Percentiles rank a stretch among this genome's conserved stretches.
phyloP scores from a whole-genome alignment of 2,888 invertebrate species.

The Eledone cirrhosa region DNA sequence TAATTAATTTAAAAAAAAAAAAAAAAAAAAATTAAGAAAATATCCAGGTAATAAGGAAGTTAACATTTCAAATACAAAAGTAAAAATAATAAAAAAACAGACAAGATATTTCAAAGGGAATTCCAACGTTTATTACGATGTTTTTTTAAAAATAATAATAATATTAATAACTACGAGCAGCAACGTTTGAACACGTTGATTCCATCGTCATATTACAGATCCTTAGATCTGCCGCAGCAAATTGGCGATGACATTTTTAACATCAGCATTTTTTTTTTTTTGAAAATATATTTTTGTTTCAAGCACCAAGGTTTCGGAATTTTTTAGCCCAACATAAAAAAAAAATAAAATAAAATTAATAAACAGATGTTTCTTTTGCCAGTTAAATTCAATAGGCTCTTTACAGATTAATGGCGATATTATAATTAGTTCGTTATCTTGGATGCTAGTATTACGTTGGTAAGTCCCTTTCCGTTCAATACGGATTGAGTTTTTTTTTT shows the following conservation, averaged over 20 bases:
- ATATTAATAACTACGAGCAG: too few relatives aligned
- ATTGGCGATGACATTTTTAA: not conserved
- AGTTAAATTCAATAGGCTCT: not conserved
- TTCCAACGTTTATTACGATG: slow-evolving; percentile 22
- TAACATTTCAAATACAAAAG: not conserved
- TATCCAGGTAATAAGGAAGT: not conserved
- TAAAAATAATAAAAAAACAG: not conserved
- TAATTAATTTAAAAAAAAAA: not conserved
- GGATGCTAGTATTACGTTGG: slow-evolving; percentile 22
- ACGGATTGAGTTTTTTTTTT: slow-evolving; percentile 20
- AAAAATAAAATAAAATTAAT: not conserved
- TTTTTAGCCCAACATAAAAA: slow-evolving; percentile 5
- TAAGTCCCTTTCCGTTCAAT: not conserved
- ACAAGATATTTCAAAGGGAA: not conserved
- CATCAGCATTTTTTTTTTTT: too few relatives aligned
- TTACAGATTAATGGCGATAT: not conserved
- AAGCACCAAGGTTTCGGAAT: slow-evolving; percentile 4
- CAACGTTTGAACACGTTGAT: slow-evolving; percentile 27
- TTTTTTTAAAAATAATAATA: not conserved
- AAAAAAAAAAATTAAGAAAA: not conserved
- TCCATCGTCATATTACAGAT: not conserved
- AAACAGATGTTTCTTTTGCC: not conserved
- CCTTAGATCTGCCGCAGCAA: too few relatives aligned
- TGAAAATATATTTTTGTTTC: not conserved
- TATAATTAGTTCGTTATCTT: not conserved